Evolutionary conservation across 2,113 vertebrate species (phyloP).

Genomic region (Barnardius zonarius): DNA sequence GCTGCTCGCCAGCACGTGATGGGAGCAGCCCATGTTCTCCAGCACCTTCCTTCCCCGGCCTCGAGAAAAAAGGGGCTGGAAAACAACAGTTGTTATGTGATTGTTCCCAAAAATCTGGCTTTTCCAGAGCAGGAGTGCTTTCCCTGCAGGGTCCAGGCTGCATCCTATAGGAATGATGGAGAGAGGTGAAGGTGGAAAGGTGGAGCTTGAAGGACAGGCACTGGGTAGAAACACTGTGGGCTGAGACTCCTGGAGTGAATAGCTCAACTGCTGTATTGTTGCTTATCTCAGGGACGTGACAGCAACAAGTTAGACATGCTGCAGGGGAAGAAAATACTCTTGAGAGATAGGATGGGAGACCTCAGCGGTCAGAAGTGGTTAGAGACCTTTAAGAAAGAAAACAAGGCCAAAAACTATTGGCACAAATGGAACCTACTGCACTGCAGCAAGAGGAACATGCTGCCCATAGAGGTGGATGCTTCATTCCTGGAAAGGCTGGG

Average conservation of each 20-base stretch:
- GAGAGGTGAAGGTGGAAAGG: background rate
- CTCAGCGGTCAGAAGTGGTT: background rate
- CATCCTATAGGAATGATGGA: background rate
- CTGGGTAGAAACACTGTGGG: background rate
- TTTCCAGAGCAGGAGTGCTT: background rate
- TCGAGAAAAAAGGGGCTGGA: background rate
- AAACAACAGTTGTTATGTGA: background rate
- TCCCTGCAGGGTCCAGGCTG: background rate
- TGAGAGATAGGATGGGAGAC: background rate
- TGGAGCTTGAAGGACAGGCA: background rate
- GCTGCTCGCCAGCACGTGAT: background rate
- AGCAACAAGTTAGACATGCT: background rate
- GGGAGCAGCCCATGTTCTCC: background rate
- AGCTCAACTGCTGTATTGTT: background rate
- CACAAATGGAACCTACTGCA: background rate
- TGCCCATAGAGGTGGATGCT: background rate
- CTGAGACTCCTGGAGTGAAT: background rate
- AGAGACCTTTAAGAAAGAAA: background rate
- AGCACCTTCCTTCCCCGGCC: background rate
- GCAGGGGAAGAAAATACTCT: background rate
- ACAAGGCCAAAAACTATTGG: background rate
- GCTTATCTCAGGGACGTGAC: background rate
- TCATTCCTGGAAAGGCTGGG: background rate
- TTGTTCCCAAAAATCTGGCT: background rate
- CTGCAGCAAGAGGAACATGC: background rate